Conservation (phyloP, 2,113 vertebrate species). For the Mesoclemmys tuberculata region DNA sequence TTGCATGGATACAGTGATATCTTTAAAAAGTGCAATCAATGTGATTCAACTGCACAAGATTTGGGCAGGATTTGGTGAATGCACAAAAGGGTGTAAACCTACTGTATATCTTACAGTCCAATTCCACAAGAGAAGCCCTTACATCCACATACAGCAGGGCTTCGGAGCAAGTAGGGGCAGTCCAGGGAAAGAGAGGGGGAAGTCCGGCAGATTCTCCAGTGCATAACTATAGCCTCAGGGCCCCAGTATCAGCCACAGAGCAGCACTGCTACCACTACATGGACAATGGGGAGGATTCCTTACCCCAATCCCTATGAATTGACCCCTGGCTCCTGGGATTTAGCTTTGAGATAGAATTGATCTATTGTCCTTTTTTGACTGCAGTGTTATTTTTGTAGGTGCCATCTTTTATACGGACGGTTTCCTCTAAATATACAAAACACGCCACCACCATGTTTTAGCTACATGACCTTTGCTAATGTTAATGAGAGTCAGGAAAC, state of each 20-base stretch:
- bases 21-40: neutral
- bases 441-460: neutral
- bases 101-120: fast-evolving
- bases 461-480: neutral
- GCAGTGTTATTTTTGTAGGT: neutral
- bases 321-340: neutral
- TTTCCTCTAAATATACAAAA: neutral
- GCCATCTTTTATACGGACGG: neutral
- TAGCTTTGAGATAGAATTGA: neutral
- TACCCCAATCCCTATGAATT: neutral
- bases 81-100: neutral
- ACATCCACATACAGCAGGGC: fast-evolving
- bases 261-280: neutral
- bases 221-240: neutral
- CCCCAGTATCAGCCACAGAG: no score
- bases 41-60: neutral
- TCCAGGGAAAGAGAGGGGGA: neutral
- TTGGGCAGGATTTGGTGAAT: neutral
- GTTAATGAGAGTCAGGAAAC: neutral
- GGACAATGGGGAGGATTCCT: neutral
- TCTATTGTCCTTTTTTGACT: neutral
- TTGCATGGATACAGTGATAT: neutral
- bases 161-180: neutral
- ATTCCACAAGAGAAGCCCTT: neutral
- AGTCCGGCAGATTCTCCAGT: neutral